These are phyloP conservation scores for Meriones unguiculatus DNA, from an alignment of 2,113 vertebrate genomes.

Conservation along the genomic window DNA sequence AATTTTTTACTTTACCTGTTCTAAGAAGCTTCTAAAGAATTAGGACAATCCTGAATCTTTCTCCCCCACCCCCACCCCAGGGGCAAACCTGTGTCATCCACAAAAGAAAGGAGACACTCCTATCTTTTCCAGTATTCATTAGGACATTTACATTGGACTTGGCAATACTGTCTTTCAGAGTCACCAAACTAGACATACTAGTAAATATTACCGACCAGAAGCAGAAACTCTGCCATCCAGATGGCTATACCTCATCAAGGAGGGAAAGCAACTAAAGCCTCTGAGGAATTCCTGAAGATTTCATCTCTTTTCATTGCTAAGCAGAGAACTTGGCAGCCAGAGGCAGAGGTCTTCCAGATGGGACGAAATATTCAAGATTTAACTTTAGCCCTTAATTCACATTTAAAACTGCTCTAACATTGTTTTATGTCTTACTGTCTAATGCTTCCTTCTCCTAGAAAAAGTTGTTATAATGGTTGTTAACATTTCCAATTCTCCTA, in stretches of 20 bases:
- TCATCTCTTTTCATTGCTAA: conserved; percentile 11
- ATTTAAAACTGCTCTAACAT: conserved; percentile 35
- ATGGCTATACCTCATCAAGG: conserved; percentile 26
- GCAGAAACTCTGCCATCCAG: conserved; percentile 20
- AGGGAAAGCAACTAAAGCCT: background rate
- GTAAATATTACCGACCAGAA: conserved; percentile 21
- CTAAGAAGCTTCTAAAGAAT: background rate
- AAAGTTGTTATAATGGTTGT: conserved; percentile 1
- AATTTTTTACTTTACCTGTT: background rate
- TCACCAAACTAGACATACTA: conserved; percentile 8
- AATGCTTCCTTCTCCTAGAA: conserved; percentile 8
- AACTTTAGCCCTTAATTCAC: conserved; percentile 17
- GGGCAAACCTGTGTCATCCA: background rate
- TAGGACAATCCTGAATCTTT: background rate
- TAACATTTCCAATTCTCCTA: conserved; percentile 59
- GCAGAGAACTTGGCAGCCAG: conserved; percentile 27
- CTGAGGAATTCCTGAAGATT: conserved; percentile 34
- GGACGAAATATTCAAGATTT: background rate
- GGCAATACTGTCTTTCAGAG: conserved; percentile 25
- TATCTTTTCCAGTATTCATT: background rate
- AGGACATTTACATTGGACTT: background rate
- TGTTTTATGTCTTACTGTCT: background rate
- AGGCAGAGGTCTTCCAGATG: conserved; percentile 34
- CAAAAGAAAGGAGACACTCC: conserved; percentile 6
- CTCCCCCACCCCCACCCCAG: background rate